Evolutionary conservation across 2,888 invertebrate genomes (phyloP).

Genomic region (Drosophila silvestris): DNA sequence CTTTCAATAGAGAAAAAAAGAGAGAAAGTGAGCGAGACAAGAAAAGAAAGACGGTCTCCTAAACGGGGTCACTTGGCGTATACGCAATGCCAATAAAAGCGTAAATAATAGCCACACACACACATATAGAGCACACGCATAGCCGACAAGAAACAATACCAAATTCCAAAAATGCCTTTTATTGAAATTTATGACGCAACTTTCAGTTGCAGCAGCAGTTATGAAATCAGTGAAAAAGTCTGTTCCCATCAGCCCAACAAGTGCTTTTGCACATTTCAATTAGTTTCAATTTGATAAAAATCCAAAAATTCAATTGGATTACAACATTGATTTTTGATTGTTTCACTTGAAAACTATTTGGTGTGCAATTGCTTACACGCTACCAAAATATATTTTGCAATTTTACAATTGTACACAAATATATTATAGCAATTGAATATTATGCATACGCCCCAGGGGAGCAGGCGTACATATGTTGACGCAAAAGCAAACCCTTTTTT

Average conservation of each 20-base stretch:
- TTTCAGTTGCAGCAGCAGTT: constrained; percentile 31
- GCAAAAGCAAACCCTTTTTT: constrained; percentile 41
- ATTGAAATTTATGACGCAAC: constrained; percentile 70
- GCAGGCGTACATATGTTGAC: constrained; percentile 17
- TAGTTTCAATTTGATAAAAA: constrained; percentile 75
- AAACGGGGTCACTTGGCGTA: constrained; percentile 42
- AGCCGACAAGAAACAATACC: constrained; percentile 27
- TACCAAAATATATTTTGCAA: constrained; percentile 29
- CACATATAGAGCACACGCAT: constrained; percentile 4
- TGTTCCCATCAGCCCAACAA: constrained; percentile 4
- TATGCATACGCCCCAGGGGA: constrained; percentile 54
- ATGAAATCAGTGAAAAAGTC: constrained; percentile 38
- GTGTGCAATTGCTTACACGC: constrained; percentile 50
- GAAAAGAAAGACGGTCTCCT: constrained; percentile 12
- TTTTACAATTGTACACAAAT: constrained; percentile 23
- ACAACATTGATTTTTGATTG: constrained; percentile 69
- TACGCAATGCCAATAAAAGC: constrained; percentile 59
- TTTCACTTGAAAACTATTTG: constrained; percentile 35
- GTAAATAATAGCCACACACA: constrained; percentile 30
- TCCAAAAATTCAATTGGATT: constrained; percentile 55
- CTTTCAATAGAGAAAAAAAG: not conserved
- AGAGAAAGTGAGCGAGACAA: not conserved
- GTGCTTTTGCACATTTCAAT: constrained; percentile 65
- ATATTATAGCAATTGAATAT: constrained; percentile 65
- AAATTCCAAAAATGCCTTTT: constrained; percentile 63